These are phyloP conservation scores for Arremon aurantiirostris DNA, from an alignment of 2,797 vertebrate species.

Conservation along the genomic window DNA sequence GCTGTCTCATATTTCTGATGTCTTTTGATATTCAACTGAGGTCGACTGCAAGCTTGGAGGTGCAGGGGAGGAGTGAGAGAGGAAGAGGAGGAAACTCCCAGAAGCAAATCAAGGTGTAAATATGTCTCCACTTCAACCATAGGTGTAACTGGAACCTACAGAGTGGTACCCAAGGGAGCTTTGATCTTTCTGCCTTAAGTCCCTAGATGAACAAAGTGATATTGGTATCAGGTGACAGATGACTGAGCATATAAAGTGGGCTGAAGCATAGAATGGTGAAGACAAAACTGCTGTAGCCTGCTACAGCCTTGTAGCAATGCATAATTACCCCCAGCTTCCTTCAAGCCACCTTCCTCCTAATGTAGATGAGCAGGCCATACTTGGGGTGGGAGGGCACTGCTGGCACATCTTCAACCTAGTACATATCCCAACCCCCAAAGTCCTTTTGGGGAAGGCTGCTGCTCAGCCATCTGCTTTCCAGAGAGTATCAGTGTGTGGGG, in stretches of 20 bases:
- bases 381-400: not conserved
- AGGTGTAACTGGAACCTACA: slow-evolving; percentile 25
- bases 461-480: not conserved
- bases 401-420: not conserved
- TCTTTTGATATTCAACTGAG: not conserved
- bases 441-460: not conserved
- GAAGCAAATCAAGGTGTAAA: slow-evolving; percentile 1
- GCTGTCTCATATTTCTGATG: slow-evolving; percentile 53
- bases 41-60: not conserved
- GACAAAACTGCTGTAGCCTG: not conserved
- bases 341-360: not conserved
- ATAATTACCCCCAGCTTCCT: not conserved
- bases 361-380: not conserved
- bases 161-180: not conserved
- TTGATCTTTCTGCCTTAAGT: slow-evolving; percentile 7
- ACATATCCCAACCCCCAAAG: not conserved
- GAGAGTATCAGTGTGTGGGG: not conserved
- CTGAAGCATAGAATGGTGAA: not conserved
- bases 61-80: not conserved
- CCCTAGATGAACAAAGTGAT: not conserved
- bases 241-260: not conserved
- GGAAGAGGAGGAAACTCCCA: not conserved
- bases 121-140: not conserved
- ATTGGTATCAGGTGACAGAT: not conserved
- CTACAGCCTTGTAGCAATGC: not conserved